Conservation (phyloP, 2,888 invertebrate genomes). For the Machimus atricapillus region DNA sequence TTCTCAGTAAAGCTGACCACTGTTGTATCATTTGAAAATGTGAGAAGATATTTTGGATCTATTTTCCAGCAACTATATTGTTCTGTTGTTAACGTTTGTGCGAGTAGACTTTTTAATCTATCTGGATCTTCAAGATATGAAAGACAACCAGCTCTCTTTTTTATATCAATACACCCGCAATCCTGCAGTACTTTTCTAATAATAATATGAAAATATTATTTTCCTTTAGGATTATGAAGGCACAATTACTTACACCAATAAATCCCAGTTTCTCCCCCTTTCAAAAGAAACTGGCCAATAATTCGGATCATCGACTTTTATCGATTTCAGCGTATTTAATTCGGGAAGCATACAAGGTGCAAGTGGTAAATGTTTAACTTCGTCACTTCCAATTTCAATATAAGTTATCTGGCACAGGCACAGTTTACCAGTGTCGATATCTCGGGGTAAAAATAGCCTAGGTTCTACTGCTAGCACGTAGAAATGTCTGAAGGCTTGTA, state of each 20-base stretch:
- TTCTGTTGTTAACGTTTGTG: slow-evolving; percentile 80
- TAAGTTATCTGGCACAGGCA: slow-evolving; percentile 82
- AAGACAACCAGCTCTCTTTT: slow-evolving; percentile 87
- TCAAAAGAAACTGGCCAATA: slow-evolving; percentile 92
- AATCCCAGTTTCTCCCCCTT: slow-evolving; percentile 82
- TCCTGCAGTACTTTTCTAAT: slow-evolving; percentile 71
- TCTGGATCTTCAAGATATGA: slow-evolving; percentile 86
- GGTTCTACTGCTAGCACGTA: slow-evolving; percentile 95
- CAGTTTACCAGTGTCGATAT: slow-evolving; percentile 78
- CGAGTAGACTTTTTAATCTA: slow-evolving; percentile 79
- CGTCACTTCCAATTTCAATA: slow-evolving; percentile 64
- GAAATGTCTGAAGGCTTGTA: slow-evolving; percentile 95
- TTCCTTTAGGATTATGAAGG: background rate
- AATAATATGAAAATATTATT: background rate
- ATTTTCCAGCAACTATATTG: slow-evolving; percentile 62
- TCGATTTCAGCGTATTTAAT: slow-evolving; percentile 74
- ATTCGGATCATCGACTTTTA: slow-evolving; percentile 80
- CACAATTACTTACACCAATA: slow-evolving; percentile 67
- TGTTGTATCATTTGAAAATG: slow-evolving; percentile 77
- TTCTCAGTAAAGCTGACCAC: slow-evolving; percentile 75
- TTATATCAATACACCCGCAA: slow-evolving; percentile 79
- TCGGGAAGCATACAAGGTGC: slow-evolving; percentile 91
- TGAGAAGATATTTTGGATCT: slow-evolving; percentile 71
- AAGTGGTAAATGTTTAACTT: slow-evolving; percentile 65
- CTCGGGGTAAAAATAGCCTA: slow-evolving; percentile 84